Evolutionary conservation across 1,140 invertebrate genomes (phyloP).

Genomic region (Penaeus japonicus): DNA sequence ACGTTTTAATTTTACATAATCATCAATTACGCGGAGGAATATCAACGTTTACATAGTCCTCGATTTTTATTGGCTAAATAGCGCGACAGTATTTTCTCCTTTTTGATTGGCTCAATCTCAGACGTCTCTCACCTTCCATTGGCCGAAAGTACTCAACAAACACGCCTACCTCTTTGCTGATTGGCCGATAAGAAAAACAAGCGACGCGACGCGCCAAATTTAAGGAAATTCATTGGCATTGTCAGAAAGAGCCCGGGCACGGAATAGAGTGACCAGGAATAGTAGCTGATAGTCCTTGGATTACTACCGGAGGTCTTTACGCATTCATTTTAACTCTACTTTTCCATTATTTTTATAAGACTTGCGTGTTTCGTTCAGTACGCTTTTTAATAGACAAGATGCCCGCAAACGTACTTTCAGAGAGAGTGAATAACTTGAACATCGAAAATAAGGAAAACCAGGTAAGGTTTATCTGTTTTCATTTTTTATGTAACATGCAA

Average conservation of each 20-base stretch:
- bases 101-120: background rate
- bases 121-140: background rate
- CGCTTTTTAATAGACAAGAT: background rate
- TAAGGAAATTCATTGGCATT: background rate
- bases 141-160: background rate
- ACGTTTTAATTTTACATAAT: background rate
- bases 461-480: background rate
- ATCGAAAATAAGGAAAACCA: constrained; percentile 43
- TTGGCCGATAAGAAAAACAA: background rate
- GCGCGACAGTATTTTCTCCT: background rate
- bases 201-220: constrained; percentile 17
- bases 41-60: too few relatives aligned
- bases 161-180: background rate
- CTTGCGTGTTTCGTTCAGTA: background rate
- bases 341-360: background rate
- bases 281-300: too few relatives aligned
- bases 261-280: too few relatives aligned
- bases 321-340: background rate
- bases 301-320: too few relatives aligned
- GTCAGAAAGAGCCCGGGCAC: too few relatives aligned
- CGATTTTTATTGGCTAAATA: too few relatives aligned
- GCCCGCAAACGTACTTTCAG: constrained; percentile 24
- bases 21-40: too few relatives aligned
- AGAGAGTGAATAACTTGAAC: constrained; percentile 36
- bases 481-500: background rate